Evolutionary conservation across 2,888 invertebrate species (phyloP).

Genomic region (Agrilus biguttatus): DNA sequence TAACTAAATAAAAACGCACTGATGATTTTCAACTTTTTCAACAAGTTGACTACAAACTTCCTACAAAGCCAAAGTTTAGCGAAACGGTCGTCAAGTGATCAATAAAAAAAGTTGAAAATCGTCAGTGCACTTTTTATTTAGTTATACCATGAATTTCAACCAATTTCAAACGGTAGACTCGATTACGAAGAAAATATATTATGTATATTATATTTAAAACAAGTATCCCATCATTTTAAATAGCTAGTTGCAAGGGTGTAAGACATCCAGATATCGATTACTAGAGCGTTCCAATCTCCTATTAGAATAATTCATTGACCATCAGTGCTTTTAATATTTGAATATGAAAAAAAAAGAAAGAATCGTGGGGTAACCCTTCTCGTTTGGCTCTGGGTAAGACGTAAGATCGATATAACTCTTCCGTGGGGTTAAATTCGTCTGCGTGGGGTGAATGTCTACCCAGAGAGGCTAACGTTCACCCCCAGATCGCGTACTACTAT

Average conservation of each 20-base stretch:
- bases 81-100: too few species aligned
- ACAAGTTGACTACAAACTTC: too few species aligned
- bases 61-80: too few species aligned
- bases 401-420: conserved; percentile 37
- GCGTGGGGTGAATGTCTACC: conserved; percentile 19
- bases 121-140: too few species aligned
- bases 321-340: conserved; percentile 14
- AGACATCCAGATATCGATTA: conserved; percentile 2
- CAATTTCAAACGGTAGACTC: too few species aligned
- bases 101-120: too few species aligned
- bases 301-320: conserved; percentile 7
- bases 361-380: conserved; percentile 29
- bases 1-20: too few species aligned
- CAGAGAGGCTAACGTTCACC: conserved; percentile 7
- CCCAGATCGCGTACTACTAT: not conserved
- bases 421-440: conserved; percentile 30
- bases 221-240: too few species aligned
- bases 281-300: conserved; percentile 5
- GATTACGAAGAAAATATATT: too few species aligned
- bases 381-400: conserved; percentile 28
- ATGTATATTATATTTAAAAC: too few species aligned
- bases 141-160: too few species aligned
- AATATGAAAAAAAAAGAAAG: conserved; percentile 18
- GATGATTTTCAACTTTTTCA: too few species aligned
- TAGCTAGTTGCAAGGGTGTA: not conserved